These are phyloP conservation scores for Geococcyx californianus DNA, from an alignment of 2,113 vertebrate genomes.

Conservation along the genomic window DNA sequence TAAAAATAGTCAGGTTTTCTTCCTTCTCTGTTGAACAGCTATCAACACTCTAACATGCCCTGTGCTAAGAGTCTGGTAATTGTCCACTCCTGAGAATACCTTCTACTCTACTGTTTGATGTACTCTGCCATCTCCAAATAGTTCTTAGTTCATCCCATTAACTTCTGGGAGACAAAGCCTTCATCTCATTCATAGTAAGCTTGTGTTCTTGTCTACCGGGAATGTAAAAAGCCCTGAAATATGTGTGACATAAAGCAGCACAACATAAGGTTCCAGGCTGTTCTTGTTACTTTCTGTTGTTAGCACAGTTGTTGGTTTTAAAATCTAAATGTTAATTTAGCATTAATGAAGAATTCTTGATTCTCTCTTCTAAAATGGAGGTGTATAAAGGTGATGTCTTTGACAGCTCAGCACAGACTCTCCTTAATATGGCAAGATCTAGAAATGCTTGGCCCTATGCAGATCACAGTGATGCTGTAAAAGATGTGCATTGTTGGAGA, in stretches of 20 bases:
- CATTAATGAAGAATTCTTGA: constrained; percentile 48
- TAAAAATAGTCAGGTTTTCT: neutral
- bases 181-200: constrained; percentile 22
- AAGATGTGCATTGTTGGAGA: neutral
- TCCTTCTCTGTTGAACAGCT: neutral
- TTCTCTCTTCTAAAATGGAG: constrained; percentile 43
- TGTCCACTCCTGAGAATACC: neutral
- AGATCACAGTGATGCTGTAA: neutral
- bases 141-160: neutral
- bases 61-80: neutral
- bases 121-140: neutral
- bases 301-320: constrained; percentile 56
- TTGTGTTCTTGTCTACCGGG: constrained; percentile 37
- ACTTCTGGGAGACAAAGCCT: neutral
- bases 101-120: neutral
- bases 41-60: neutral
- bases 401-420: constrained; percentile 28
- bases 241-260: constrained; percentile 55
- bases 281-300: constrained; percentile 59
- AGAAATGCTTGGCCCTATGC: neutral
- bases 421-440: neutral
- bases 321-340: constrained; percentile 64
- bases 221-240: constrained; percentile 58
- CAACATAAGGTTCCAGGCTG: constrained; percentile 66
- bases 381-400: constrained; percentile 51